phyloP scores from a whole-genome alignment of 2,797 vertebrate species.

The Scyliorhinus canicula region DNA sequence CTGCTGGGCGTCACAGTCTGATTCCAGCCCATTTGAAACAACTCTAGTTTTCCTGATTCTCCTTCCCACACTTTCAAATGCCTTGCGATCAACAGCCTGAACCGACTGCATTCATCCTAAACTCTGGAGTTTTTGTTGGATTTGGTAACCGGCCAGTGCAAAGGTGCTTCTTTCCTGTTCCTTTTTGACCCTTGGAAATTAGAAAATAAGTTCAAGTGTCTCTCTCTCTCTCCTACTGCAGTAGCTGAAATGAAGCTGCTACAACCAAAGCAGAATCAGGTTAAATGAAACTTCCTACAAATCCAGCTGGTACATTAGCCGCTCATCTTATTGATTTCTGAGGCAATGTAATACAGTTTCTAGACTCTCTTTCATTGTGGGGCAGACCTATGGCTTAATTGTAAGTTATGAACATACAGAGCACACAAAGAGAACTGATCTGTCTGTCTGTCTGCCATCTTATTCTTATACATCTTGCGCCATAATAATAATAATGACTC shows the following conservation, averaged over 20 bases:
- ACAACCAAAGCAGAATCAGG: background rate
- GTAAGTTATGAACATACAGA: slow-evolving; percentile 24
- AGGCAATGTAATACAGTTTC: slow-evolving; percentile 26
- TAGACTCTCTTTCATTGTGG: slow-evolving; percentile 1
- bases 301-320: slow-evolving; percentile 17
- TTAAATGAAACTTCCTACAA: slow-evolving; percentile 14
- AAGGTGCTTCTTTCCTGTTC: background rate
- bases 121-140: background rate
- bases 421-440: background rate
- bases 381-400: slow-evolving; percentile 19
- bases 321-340: slow-evolving; percentile 17
- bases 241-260: background rate
- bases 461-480: background rate
- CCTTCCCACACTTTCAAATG: too few relatives aligned
- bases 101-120: background rate
- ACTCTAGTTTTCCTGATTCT: background rate
- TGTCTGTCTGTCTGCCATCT: background rate
- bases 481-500: background rate
- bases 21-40: background rate
- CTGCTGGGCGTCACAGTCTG: background rate
- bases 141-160: background rate
- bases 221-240: background rate
- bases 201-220: background rate
- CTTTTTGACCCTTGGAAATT: background rate
- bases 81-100: background rate